Evolutionary conservation across 2,888 invertebrate species (phyloP), one percentile per base, ranked within the genome.

Genomic region (Thera britannica): DNA sequence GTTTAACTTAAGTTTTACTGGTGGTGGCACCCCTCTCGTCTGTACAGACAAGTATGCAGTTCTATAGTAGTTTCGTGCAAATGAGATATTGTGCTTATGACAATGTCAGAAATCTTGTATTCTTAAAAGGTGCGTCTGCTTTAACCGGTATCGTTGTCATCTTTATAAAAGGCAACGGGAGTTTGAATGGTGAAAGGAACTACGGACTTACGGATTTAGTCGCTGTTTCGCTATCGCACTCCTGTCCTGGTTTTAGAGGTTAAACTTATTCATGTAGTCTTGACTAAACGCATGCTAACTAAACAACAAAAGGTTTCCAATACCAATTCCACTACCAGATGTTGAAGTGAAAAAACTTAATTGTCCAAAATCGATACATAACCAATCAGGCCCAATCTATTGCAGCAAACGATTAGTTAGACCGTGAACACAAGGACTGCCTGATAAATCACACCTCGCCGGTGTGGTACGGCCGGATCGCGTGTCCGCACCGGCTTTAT

Each of bases 401-500:
- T 52, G 52, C 72, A 68, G 61, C 67, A 61, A 72, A 67, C 74
- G 70, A 66, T 62, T 62, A 62, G 55, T 74, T 65, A 57, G 70
- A 63, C 69, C 59, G 69, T 68, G 69, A 67, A 68, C 56, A 71
- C 72, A 71, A 76, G 75, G 75, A 70, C 69, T 65, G 58, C 57
- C 62, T 74, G 71, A 73, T 78, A 75, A 76, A 75, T 74, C 70
- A 74, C 65, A 70, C 64, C 66, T 61, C 56, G 48, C 54, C 44
- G 78, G 73, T 75, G 75, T 86, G 82, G 79, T 84, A 88, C 79
- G 78, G 76, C 71, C 64, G 58, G 60, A 68, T 68, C 58, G 71
- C 65, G 57, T 71, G 71, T 62, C 67, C 62, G 62, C 56, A 68
- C 67, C 55, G 65, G 73, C 74, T 79, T 78, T 82, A 86, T 89